Evolutionary conservation across 1,140 invertebrate species (phyloP).

Genomic region (Planococcus citri): DNA sequence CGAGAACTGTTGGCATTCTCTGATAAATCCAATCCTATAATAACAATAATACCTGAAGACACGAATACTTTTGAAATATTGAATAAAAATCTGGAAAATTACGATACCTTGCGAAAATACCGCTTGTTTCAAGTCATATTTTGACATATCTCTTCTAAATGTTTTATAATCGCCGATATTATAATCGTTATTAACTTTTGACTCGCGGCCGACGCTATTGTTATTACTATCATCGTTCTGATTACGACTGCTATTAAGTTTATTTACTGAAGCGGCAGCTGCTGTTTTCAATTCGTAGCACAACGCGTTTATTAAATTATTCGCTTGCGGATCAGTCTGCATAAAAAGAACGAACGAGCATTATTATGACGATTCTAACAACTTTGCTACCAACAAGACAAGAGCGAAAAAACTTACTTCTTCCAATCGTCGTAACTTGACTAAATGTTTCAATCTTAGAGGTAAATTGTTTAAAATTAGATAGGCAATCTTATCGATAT

Average conservation of each 20-base stretch:
- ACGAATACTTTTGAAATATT: not conserved
- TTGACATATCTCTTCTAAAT: not conserved
- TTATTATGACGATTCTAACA: no score
- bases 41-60: not conserved
- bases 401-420: not conserved
- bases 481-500: slow-evolving; percentile 2
- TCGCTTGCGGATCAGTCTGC: not conserved
- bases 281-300: slow-evolving; percentile 9
- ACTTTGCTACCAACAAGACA: no score
- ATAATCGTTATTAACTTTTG: not conserved
- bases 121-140: not conserved
- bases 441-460: slow-evolving; percentile 1
- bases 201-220: not conserved
- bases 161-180: not conserved
- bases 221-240: not conserved
- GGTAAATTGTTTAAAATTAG: slow-evolving; percentile 11
- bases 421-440: not conserved
- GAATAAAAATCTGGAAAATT: not conserved
- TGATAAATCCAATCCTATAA: not conserved
- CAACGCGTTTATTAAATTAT: slow-evolving; percentile 3
- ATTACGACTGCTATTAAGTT: not conserved
- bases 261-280: not conserved
- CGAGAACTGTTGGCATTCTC: not conserved
- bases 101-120: slow-evolving; percentile 10
- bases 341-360: not conserved